Evolutionary conservation across 2,888 invertebrate species (phyloP).

Genomic region (Halictus quadricinctus): DNA sequence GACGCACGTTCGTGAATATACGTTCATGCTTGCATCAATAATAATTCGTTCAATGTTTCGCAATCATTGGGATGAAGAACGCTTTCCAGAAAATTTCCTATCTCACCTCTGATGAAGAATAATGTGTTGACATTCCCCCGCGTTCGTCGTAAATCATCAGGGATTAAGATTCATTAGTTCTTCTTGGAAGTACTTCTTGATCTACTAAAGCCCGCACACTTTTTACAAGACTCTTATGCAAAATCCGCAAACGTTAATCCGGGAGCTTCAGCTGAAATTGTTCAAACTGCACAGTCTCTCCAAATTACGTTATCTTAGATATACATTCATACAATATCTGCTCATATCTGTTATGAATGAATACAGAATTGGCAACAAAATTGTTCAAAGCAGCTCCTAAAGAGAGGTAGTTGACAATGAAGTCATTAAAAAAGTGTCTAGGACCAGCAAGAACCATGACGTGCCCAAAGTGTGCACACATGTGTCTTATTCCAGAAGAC

Average conservation of each 20-base stretch:
- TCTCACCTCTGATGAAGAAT: not conserved
- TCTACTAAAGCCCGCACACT: not conserved
- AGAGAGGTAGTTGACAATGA: too few relatives aligned
- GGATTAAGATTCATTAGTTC: constrained; percentile 4
- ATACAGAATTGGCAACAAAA: too few relatives aligned
- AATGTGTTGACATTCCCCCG: not conserved
- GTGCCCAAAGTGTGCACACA: too few relatives aligned
- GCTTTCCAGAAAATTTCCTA: not conserved
- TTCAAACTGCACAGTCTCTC: not conserved
- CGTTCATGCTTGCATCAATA: too few relatives aligned
- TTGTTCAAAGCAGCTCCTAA: too few relatives aligned
- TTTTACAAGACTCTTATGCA: not conserved
- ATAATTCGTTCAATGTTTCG: not conserved
- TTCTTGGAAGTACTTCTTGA: not conserved
- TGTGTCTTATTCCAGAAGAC: too few relatives aligned
- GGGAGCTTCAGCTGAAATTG: not conserved
- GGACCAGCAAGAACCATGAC: too few relatives aligned
- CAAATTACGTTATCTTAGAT: not conserved
- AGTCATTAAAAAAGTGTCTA: too few relatives aligned
- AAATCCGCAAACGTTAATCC: not conserved
- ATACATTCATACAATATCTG: too few relatives aligned
- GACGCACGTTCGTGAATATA: too few relatives aligned
- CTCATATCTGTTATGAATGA: too few relatives aligned
- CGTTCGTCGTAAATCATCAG: not conserved
- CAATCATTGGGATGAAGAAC: not conserved